phyloP scores from a whole-genome alignment of 2,888 invertebrate species.

The Diarsia brunnea region DNA sequence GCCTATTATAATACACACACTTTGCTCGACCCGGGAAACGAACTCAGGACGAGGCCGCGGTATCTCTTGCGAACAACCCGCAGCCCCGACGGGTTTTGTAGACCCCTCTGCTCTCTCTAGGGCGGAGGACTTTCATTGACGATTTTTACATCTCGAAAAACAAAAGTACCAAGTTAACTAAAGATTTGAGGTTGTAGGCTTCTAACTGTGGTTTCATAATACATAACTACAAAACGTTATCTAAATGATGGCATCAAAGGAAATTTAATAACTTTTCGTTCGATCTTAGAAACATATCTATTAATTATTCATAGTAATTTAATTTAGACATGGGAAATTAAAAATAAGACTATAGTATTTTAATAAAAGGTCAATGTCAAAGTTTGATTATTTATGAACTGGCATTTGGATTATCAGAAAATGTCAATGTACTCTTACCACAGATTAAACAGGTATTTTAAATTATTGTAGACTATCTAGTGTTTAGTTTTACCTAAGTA shows the following conservation, averaged over 20 bases:
- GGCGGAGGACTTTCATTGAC: too few species aligned
- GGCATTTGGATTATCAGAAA: constrained; percentile 21
- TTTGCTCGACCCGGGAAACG: too few species aligned
- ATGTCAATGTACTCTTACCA: constrained; percentile 34
- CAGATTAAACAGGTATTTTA: not conserved
- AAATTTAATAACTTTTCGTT: not conserved
- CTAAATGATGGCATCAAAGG: not conserved
- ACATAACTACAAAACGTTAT: not conserved
- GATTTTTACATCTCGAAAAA: too few species aligned
- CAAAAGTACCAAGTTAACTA: not conserved
- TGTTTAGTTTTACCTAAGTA: not conserved
- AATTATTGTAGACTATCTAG: not conserved
- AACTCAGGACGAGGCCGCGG: too few species aligned
- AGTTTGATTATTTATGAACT: not conserved
- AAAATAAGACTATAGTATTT: not conserved
- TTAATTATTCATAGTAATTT: too few species aligned
- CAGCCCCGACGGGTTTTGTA: too few species aligned
- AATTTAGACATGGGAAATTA: not conserved
- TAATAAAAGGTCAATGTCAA: constrained; percentile 23
- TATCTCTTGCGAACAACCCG: too few species aligned
- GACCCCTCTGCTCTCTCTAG: too few species aligned
- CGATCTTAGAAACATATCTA: not conserved
- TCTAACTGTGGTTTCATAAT: not conserved
- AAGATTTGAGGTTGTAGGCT: not conserved
- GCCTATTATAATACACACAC: too few species aligned